Evolutionary conservation across 2,113 vertebrate genomes (phyloP), one percentile per base, ranked within the genome.

Genomic region (Tachysurus vachellii): DNA sequence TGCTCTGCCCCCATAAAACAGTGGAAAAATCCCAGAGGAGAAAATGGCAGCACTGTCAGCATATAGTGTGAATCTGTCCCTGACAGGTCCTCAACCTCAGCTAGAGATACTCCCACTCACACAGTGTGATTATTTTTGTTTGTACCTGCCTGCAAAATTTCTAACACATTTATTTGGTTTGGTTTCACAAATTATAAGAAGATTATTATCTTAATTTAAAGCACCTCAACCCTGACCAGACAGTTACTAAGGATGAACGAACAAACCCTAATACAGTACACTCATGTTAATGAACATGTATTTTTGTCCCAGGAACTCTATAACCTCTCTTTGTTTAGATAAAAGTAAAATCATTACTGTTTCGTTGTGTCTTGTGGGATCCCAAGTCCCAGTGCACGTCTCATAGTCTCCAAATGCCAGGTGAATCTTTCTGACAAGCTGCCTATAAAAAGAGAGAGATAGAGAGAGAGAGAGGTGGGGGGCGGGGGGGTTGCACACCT

Each of bases 31-130:
- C 44, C 71, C 42, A 75, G 71, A 26, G 47, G 73, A 53, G 54
- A 13, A 31, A 56, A 79, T 79, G 76, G 6, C 53, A 79, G 53
- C 16, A 56, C 50, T 56, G 76, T 79, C n/a, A 56, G 50, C 50
- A 31, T 50, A 56, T 6, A 28, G 53, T 79, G 16, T 56, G 50
- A n/a, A 77, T 77, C 47, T 50, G 47, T 4, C 13, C 47, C 71
- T 75, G 71, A 75, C 71, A 75, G 71, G 13, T 54, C 75, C 13
- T 54, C 75, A 77, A 77, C 47, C 26, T 77, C 50, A 54, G 75
- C 47, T 28, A n/a, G 50, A 77, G 26, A 31, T 79, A 56, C 76
- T 56, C 50, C n/a, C 14, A 16, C 50, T 28, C 13, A 56, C 75
- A 77, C 16, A 10, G n/a, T 79, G n/a, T n/a, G n/a, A 53, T 53